Conservation (phyloP, 2,888 invertebrate genomes). For the Xylota segnis region DNA sequence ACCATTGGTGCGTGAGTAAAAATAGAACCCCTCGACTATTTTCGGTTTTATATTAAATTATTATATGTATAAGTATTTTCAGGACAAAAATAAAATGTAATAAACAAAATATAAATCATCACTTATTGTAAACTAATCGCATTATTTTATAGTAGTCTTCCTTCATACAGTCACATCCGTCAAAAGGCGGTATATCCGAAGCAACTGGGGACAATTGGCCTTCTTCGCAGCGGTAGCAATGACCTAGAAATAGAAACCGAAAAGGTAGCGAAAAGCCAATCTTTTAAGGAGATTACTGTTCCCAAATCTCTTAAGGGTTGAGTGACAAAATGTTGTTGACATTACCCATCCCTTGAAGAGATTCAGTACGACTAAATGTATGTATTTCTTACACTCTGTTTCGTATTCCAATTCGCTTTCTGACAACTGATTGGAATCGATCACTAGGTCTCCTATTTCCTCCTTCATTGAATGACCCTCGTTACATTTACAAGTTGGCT, state of each 20-base stretch:
- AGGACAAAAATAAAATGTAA: neutral
- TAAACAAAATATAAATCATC: slow-evolving; percentile 1
- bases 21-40: no score
- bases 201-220: neutral
- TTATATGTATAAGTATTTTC: neutral
- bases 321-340: neutral
- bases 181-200: slow-evolving; percentile 53
- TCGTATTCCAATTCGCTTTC: neutral
- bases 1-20: no score
- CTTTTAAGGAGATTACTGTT: no score
- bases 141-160: slow-evolving; percentile 61
- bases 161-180: slow-evolving; percentile 66
- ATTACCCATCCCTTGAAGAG: neutral
- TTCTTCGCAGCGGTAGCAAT: neutral
- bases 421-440: neutral
- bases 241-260: slow-evolving; percentile 12
- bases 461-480: neutral
- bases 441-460: neutral
- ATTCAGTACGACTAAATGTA: neutral
- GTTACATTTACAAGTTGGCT: neutral
- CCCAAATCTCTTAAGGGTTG: no score
- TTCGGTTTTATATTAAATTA: no score
- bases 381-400: neutral
- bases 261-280: neutral
- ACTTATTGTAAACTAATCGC: slow-evolving; percentile 51